Conservation (phyloP, 2,888 invertebrate species). For the Omphaloscelis lunosa region DNA sequence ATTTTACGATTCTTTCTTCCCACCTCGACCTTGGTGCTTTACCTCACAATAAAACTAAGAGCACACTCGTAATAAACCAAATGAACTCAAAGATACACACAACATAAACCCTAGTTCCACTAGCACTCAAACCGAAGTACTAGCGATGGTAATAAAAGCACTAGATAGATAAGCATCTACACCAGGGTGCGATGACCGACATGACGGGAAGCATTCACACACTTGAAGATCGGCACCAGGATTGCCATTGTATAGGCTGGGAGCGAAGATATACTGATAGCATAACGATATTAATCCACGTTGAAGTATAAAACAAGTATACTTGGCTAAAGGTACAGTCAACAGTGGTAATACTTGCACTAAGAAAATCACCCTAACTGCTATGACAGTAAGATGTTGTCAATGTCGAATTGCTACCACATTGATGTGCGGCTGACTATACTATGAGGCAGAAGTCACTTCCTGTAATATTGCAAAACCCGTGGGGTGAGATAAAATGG, state of each 20-base stretch:
- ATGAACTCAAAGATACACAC: constrained; percentile 26
- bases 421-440: not conserved
- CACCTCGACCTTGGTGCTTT: not conserved
- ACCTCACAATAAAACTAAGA: constrained; percentile 22
- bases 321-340: not conserved
- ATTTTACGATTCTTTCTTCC: not conserved
- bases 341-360: no score
- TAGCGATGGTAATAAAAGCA: constrained; percentile 28
- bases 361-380: not conserved
- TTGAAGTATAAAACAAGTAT: constrained; percentile 28
- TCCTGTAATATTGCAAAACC: not conserved
- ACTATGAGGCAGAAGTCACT: not conserved
- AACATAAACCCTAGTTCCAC: constrained; percentile 22
- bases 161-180: constrained; percentile 51
- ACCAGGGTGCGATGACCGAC: constrained; percentile 46
- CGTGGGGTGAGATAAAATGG: no score
- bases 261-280: constrained; percentile 49
- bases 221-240: constrained; percentile 49
- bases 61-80: constrained; percentile 32
- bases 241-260: constrained; percentile 56
- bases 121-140: constrained; percentile 37
- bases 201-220: constrained; percentile 48
- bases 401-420: not conserved
- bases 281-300: constrained; percentile 44
- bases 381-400: not conserved